These are phyloP conservation scores for Fundulus diaphanus DNA, from an alignment of 2,797 vertebrate genomes.

Conservation along the genomic window DNA sequence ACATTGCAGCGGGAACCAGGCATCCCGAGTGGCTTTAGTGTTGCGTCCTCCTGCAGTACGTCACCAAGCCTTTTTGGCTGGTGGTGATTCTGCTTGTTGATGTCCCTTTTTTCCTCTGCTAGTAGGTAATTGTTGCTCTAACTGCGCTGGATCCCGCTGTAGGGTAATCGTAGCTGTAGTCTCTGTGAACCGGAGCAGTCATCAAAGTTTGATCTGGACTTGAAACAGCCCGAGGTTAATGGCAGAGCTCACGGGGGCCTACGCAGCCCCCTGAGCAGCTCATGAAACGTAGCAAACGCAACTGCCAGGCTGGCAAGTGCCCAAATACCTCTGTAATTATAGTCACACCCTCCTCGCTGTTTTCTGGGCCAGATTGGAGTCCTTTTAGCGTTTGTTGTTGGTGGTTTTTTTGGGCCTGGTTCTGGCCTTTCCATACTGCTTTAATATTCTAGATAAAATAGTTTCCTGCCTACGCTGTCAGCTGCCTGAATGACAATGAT, in stretches of 20 bases:
- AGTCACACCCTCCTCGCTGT: constrained; percentile 66
- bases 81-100: constrained; percentile 21
- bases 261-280: constrained; percentile 58
- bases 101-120: constrained; percentile 29
- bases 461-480: constrained; percentile 56
- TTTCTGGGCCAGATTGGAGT: constrained; percentile 66
- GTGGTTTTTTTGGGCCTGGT: constrained; percentile 65
- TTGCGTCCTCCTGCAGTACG: background rate
- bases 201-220: constrained; percentile 56
- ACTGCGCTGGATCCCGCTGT: constrained; percentile 1
- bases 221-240: constrained; percentile 68
- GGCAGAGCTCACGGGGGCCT: constrained; percentile 54
- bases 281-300: constrained; percentile 55
- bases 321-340: constrained; percentile 76
- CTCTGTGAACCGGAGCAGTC: constrained; percentile 36
- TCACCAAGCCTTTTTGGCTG: background rate
- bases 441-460: constrained; percentile 56
- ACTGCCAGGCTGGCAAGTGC: constrained; percentile 64
- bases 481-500: constrained; percentile 61
- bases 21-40: too few relatives aligned
- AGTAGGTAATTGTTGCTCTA: constrained; percentile 23
- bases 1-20: background rate
- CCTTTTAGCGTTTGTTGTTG: constrained; percentile 66
- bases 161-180: constrained; percentile 43
- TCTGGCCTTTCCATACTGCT: constrained; percentile 46